A percentile compares a stretch with the other conserved stretches of the same genome.
phyloP scores from a whole-genome alignment of 2,888 invertebrate species.

The Onthophagus sagittarius region DNA sequence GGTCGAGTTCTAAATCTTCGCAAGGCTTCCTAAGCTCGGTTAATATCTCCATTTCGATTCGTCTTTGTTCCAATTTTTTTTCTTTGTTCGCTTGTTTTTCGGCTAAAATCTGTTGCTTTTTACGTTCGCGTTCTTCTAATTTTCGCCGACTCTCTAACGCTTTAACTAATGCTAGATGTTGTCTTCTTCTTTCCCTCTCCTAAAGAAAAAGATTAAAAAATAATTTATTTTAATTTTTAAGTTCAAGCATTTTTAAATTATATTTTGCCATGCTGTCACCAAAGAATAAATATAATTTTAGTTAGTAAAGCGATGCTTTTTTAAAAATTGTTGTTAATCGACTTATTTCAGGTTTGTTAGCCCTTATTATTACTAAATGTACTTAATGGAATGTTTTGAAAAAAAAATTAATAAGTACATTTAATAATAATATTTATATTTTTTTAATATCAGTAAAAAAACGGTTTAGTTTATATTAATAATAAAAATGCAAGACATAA shows the following conservation, averaged over 20 bases:
- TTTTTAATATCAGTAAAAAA: background rate
- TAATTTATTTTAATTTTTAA: background rate
- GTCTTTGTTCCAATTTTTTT: conserved; percentile 71
- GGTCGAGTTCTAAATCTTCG: conserved; percentile 86
- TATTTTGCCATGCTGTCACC: background rate
- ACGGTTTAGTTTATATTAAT: background rate
- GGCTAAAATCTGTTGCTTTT: conserved; percentile 71
- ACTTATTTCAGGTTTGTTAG: background rate
- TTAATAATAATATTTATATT: background rate
- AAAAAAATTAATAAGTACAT: conserved; percentile 1
- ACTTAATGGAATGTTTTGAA: conserved; percentile 8
- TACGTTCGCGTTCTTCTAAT: conserved; percentile 79
- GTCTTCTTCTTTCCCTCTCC: conserved; percentile 85
- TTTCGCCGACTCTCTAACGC: conserved; percentile 82
- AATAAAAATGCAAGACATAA: background rate
- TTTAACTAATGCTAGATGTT: conserved; percentile 85
- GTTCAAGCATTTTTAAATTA: background rate
- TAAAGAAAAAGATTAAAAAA: conserved; percentile 39
- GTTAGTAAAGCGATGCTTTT: conserved; percentile 22
- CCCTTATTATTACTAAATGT: conserved; percentile 5
- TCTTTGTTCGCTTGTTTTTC: conserved; percentile 84
- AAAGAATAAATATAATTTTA: conserved; percentile 9
- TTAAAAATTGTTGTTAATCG: background rate
- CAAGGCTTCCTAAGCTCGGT: conserved; percentile 78
- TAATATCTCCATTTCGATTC: conserved; percentile 64